These are phyloP conservation scores for Montifringilla adamsi DNA, from an alignment of 2,113 vertebrate species.

Conservation along the genomic window DNA sequence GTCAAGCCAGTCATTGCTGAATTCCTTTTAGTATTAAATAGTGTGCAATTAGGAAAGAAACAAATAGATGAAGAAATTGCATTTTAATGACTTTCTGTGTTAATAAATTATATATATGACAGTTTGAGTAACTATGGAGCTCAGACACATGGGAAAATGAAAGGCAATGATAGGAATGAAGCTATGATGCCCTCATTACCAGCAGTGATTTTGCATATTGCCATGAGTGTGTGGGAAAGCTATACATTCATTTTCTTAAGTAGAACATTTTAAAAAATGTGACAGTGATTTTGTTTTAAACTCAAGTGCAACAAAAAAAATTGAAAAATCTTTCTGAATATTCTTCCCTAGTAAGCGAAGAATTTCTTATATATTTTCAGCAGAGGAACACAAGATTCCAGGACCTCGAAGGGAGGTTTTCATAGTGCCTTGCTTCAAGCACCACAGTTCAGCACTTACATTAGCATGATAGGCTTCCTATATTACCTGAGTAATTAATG, in stretches of 20 bases:
- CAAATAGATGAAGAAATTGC: slow-evolving; percentile 14
- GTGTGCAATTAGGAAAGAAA: slow-evolving; percentile 8
- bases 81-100: slow-evolving; percentile 28
- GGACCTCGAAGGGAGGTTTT: neutral
- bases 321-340: neutral
- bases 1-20: neutral
- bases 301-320: neutral
- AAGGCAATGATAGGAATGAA: neutral
- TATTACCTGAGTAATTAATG: neutral
- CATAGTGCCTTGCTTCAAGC: neutral
- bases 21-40: slow-evolving; percentile 7
- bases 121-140: neutral
- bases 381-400: neutral
- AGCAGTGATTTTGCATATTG: neutral
- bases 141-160: neutral
- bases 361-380: neutral
- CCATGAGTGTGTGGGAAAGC: neutral
- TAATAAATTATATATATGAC: slow-evolving; percentile 34
- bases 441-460: neutral
- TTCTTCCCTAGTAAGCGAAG: neutral
- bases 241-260: neutral
- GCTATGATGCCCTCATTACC: neutral
- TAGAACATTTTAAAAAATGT: neutral
- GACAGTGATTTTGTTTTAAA: neutral
- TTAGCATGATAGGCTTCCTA: neutral